Evolutionary conservation across 1,140 invertebrate genomes (phyloP).

Genomic region (Trachelipus rathkii): DNA sequence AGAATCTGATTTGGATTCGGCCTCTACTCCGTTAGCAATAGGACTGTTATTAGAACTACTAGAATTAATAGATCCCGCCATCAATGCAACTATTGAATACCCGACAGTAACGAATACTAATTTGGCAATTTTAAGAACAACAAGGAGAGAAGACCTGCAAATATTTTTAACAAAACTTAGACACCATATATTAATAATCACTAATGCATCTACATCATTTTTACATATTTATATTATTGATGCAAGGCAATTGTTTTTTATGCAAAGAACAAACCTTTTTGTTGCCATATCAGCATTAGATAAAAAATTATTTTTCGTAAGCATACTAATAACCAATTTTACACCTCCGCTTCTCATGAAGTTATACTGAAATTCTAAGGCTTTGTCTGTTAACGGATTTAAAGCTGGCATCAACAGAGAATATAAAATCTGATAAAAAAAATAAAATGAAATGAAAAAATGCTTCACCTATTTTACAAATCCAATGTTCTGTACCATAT

Average conservation of each 20-base stretch:
- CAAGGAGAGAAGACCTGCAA: conserved; percentile 71
- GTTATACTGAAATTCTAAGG: conserved; percentile 80
- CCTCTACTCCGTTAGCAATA: conserved; percentile 48
- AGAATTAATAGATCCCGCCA: conserved; percentile 33
- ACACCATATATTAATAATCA: background rate
- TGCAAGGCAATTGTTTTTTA: too few relatives aligned
- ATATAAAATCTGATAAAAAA: conserved; percentile 70
- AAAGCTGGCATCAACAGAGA: conserved; percentile 85
- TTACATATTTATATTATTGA: too few relatives aligned
- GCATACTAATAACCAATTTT: conserved; percentile 72
- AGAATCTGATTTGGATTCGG: background rate
- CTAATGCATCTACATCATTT: background rate
- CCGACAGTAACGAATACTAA: conserved; percentile 71
- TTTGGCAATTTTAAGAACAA: conserved; percentile 83
- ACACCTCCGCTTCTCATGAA: conserved; percentile 83
- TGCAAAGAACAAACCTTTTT: conserved; percentile 57
- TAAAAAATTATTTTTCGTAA: conserved; percentile 83
- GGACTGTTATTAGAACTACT: conserved; percentile 17
- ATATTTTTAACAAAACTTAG: background rate
- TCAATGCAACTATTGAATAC: conserved; percentile 40
- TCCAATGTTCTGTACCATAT: too few relatives aligned
- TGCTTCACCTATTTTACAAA: too few relatives aligned
- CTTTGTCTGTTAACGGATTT: conserved; percentile 73
- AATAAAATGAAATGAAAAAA: conserved; percentile 1
- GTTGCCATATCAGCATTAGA: conserved; percentile 73